These are phyloP conservation scores for Drosophila ambigua DNA, from an alignment of 1,140 invertebrate genomes.

Conservation along the genomic window DNA sequence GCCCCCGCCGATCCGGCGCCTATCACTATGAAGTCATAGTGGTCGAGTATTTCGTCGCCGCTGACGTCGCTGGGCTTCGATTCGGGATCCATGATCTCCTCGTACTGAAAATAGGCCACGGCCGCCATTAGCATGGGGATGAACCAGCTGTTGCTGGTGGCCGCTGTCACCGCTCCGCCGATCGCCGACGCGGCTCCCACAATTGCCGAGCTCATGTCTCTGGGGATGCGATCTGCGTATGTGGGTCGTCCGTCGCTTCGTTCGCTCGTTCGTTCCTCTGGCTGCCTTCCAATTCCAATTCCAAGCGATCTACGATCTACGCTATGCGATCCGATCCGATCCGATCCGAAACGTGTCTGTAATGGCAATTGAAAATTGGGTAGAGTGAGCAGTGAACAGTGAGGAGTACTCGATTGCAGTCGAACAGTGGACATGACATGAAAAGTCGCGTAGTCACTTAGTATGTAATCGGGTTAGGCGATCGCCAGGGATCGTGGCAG, in stretches of 20 bases:
- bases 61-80: conserved; percentile 88
- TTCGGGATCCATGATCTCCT: conserved; percentile 90
- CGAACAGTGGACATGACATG: conserved; percentile 18
- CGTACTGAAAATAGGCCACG: conserved; percentile 92
- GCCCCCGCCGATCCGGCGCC: conserved; percentile 97
- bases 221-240: conserved; percentile 5
- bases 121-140: conserved; percentile 91
- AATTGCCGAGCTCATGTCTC: conserved; percentile 84
- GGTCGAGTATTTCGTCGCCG: conserved; percentile 86
- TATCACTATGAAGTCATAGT: conserved; percentile 94
- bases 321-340: conserved; percentile 29
- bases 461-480: conserved; percentile 56
- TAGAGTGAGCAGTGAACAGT: neutral
- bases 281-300: no score
- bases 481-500: neutral
- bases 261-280: no score
- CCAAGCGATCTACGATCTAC: conserved; percentile 1
- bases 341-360: conserved; percentile 43
- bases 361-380: conserved; percentile 43
- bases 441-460: conserved; percentile 37
- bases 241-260: neutral
- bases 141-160: conserved; percentile 87
- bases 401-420: neutral
- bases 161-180: conserved; percentile 85
- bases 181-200: conserved; percentile 85